These are phyloP conservation scores for Tetranychus piercei DNA, from an alignment of 2,888 invertebrate species.

Conservation along the genomic window DNA sequence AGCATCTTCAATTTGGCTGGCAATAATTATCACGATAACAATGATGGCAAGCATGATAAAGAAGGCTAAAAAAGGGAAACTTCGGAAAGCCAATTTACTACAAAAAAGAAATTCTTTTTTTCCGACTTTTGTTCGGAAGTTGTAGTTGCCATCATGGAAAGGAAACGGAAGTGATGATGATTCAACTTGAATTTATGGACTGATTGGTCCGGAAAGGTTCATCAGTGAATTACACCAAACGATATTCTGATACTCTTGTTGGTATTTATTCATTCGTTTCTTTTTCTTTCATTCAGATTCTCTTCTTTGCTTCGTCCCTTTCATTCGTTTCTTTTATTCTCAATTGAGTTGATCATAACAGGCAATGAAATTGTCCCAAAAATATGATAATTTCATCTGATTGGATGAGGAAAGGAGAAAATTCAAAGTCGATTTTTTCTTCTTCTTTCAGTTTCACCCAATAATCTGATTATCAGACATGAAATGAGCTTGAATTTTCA, in stretches of 20 bases:
- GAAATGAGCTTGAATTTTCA: too few relatives aligned
- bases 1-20: background rate
- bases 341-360: too few relatives aligned
- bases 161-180: background rate
- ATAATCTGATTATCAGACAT: too few relatives aligned
- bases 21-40: background rate
- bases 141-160: background rate
- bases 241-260: background rate
- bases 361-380: too few relatives aligned
- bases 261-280: background rate
- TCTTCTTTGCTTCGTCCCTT: too few relatives aligned
- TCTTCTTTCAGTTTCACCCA: too few relatives aligned
- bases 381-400: too few relatives aligned
- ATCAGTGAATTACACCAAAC: background rate
- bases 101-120: background rate
- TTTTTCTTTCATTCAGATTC: background rate
- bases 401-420: too few relatives aligned
- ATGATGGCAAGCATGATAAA: background rate
- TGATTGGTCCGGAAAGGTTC: slow-evolving; percentile 1
- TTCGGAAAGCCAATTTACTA: too few relatives aligned
- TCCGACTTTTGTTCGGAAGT: background rate
- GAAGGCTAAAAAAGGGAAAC: background rate
- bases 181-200: slow-evolving; percentile 1
- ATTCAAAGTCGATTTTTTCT: too few relatives aligned
- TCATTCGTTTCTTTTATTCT: too few relatives aligned